Evolutionary conservation across 2,888 invertebrate genomes (phyloP).

Genomic region (Abrostola tripartita): DNA sequence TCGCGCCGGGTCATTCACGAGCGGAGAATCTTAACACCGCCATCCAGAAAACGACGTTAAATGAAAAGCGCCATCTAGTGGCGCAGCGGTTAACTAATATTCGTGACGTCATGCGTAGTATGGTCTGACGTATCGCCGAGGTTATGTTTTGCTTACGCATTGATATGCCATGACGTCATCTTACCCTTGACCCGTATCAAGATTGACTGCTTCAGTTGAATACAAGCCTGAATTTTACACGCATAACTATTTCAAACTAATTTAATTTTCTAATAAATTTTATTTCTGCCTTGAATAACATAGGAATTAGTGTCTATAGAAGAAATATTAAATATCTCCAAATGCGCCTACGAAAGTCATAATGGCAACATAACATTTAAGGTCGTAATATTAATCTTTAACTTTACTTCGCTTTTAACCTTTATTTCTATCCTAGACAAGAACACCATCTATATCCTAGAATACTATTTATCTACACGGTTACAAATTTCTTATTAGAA

Average conservation of each 20-base stretch:
- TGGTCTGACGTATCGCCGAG: conserved; percentile 12
- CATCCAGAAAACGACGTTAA: conserved; percentile 24
- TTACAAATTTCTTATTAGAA: too few relatives aligned
- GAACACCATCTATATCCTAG: too few relatives aligned
- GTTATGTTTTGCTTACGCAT: conserved; percentile 9
- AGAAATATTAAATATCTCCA: neutral
- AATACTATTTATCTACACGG: too few relatives aligned
- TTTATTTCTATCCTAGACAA: too few relatives aligned
- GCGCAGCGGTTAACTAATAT: neutral
- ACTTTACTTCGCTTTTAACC: too few relatives aligned
- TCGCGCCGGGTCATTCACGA: conserved; percentile 23
- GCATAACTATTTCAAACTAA: too few relatives aligned
- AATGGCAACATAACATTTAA: neutral
- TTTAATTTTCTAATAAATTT: neutral
- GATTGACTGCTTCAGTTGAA: too few relatives aligned
- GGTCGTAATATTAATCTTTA: too few relatives aligned
- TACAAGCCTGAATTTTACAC: too few relatives aligned
- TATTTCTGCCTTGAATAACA: too few relatives aligned
- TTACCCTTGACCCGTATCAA: conserved; percentile 18
- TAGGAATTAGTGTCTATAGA: too few relatives aligned
- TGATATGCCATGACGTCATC: neutral
- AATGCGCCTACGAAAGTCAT: neutral
- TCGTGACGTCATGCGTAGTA: conserved; percentile 8
- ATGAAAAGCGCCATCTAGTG: conserved; percentile 20
- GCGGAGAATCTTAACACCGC: conserved; percentile 24